Evolutionary conservation across 2,888 invertebrate genomes (phyloP).

Genomic region (Drosophila lutescens): DNA sequence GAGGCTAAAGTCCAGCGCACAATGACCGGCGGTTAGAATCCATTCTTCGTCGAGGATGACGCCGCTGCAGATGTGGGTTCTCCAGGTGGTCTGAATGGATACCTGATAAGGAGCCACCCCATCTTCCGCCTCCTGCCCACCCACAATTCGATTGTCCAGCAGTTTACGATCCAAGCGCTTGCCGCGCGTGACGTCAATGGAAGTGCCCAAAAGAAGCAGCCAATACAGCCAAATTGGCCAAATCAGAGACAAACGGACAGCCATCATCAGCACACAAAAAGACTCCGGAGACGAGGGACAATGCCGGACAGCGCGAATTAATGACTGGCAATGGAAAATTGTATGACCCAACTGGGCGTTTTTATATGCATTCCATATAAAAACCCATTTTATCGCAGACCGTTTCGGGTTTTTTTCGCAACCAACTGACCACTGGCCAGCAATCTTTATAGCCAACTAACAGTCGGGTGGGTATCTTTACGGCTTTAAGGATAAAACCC

Average conservation of each 20-base stretch:
- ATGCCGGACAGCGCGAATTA: constrained; percentile 48
- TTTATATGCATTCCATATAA: constrained; percentile 61
- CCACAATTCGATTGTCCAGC: constrained; percentile 67
- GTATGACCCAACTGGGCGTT: constrained; percentile 45
- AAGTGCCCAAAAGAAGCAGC: constrained; percentile 46
- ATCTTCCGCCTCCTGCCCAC: constrained; percentile 67
- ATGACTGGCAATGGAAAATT: constrained; percentile 62
- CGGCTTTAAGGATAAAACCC: constrained; percentile 57
- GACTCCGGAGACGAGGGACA: constrained; percentile 13
- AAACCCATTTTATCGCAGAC: constrained; percentile 40
- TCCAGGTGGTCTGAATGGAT: constrained; percentile 71
- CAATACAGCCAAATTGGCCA: constrained; percentile 12
- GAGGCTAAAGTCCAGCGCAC: constrained; percentile 62
- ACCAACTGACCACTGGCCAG: constrained; percentile 18
- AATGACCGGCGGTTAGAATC: constrained; percentile 81
- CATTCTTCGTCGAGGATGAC: constrained; percentile 72
- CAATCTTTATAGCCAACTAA: constrained; percentile 52
- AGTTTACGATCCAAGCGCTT: constrained; percentile 61
- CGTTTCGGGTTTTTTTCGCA: constrained; percentile 18
- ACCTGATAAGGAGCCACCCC: constrained; percentile 81
- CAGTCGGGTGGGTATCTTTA: constrained; percentile 60
- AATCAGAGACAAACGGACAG: constrained; percentile 17
- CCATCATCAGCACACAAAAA: constrained; percentile 6
- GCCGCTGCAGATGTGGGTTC: constrained; percentile 77
- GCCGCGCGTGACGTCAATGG: constrained; percentile 67